Conservation (phyloP, 2,113 vertebrate species). For the Triplophysa tibetana region DNA sequence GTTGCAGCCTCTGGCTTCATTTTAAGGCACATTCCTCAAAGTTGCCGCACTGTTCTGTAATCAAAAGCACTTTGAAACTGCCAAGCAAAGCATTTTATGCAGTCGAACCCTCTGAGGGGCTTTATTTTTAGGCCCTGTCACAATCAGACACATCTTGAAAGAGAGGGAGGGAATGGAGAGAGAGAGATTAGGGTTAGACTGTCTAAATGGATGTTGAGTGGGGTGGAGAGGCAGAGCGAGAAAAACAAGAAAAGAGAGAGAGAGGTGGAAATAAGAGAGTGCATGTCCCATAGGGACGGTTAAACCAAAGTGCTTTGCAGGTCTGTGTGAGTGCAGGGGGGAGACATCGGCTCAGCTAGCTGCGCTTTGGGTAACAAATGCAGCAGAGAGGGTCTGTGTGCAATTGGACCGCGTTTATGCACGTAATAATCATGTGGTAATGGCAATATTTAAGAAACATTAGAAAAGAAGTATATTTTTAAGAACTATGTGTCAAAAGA, state of each 20-base stretch:
- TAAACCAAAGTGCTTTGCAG: conserved; percentile 25
- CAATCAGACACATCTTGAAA: not conserved
- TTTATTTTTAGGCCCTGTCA: conserved; percentile 45
- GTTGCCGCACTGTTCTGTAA: conserved; percentile 16
- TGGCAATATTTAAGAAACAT: too few relatives aligned
- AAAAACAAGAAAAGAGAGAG: conserved; percentile 17
- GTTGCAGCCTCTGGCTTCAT: conserved; percentile 3
- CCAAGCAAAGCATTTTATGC: conserved; percentile 35
- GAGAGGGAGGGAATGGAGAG: not conserved
- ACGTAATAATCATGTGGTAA: not conserved
- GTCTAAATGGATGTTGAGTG: conserved; percentile 30
- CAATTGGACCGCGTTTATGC: too few relatives aligned
- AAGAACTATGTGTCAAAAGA: too few relatives aligned
- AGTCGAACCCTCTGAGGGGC: not conserved
- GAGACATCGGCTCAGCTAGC: conserved; percentile 22
- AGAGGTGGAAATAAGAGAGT: conserved; percentile 35
- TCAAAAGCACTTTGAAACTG: conserved; percentile 40
- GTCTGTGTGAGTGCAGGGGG: conserved; percentile 24
- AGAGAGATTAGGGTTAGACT: conserved; percentile 23
- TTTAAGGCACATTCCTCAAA: conserved; percentile 25
- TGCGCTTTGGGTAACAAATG: conserved; percentile 9
- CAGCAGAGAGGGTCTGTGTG: not conserved
- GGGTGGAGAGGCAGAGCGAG: not conserved
- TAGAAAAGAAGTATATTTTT: too few relatives aligned
- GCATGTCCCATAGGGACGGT: conserved; percentile 31